Percentiles rank a stretch among this genome's conserved stretches.
These are phyloP conservation scores for Murina feae DNA, from an alignment of 2,113 vertebrate genomes.

Conservation along the genomic window DNA sequence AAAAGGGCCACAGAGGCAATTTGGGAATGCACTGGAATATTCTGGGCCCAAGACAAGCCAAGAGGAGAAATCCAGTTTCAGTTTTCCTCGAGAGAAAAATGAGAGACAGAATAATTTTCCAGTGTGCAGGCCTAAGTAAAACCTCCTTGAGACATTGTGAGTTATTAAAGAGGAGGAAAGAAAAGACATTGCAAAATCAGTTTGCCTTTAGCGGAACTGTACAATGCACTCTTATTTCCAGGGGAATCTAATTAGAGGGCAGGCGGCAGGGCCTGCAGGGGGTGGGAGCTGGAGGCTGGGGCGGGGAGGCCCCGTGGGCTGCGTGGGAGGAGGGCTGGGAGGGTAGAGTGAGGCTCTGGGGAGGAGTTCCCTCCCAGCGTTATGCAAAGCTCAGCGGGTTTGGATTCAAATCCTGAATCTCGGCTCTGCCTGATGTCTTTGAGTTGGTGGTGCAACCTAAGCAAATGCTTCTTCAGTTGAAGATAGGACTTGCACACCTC, in stretches of 20 bases:
- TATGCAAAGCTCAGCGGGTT: accelerated
- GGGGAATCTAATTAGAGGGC: slow-evolving; percentile 68
- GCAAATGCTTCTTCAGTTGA: not conserved
- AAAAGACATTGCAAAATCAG: slow-evolving; percentile 59
- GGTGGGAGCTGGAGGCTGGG: not conserved
- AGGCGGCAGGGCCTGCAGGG: not conserved
- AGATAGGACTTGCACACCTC: not conserved
- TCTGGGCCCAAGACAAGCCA: slow-evolving; percentile 7
- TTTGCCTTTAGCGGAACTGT: slow-evolving; percentile 60
- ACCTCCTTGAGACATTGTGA: slow-evolving; percentile 61
- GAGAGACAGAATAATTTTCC: slow-evolving; percentile 64
- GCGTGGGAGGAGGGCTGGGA: not conserved
- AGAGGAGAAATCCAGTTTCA: slow-evolving; percentile 49
- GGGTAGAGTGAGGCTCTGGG: not conserved
- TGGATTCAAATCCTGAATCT: not conserved
- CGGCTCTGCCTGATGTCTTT: not conserved
- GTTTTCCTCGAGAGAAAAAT: slow-evolving; percentile 57
- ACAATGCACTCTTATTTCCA: slow-evolving; percentile 62
- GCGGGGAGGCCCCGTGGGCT: not conserved
- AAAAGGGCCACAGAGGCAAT: not conserved
- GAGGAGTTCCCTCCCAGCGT: not conserved
- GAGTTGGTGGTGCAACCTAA: not conserved
- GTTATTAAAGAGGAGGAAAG: slow-evolving; percentile 63
- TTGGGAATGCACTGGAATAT: not conserved
- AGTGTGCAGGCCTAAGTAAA: slow-evolving; percentile 48